These are phyloP conservation scores for Prinia subflava DNA, from an alignment of 2,113 vertebrate species.

Conservation along the genomic window DNA sequence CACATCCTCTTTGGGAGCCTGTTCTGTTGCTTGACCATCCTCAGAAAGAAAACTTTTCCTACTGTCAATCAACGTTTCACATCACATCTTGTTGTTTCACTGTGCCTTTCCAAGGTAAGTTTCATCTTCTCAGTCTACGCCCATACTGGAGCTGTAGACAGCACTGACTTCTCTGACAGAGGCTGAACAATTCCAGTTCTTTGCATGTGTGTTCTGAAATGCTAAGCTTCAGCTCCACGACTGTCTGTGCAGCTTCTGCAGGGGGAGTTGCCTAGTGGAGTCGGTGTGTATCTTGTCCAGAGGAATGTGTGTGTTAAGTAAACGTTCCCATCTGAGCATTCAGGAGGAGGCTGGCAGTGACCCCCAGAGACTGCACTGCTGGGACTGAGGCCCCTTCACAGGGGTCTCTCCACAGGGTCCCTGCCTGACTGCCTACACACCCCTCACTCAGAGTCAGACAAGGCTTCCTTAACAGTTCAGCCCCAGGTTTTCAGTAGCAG, in stretches of 20 bases:
- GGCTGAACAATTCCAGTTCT: neutral
- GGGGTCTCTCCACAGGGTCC: neutral
- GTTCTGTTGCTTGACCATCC: neutral
- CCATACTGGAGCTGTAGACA: neutral
- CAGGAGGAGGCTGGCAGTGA: neutral
- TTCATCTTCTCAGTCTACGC: fast-evolving
- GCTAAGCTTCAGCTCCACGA: neutral
- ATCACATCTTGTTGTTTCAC: neutral
- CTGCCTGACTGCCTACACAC: too few relatives aligned
- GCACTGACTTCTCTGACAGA: neutral
- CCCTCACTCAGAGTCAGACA: fast-evolving
- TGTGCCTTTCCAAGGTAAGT: neutral
- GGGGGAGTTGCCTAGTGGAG: neutral
- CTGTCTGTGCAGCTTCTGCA: neutral
- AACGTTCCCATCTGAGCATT: neutral
- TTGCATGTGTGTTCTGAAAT: neutral
- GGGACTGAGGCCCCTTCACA: neutral
- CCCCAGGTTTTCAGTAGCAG: neutral
- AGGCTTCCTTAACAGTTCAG: neutral
- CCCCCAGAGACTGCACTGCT: neutral
- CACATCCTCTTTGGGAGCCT: neutral
- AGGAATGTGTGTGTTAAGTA: neutral
- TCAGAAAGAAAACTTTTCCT: neutral
- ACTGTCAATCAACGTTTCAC: neutral
- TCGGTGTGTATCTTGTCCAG: neutral